A percentile compares a stretch with the other conserved stretches of the same genome.
Conservation (phyloP, 2,113 vertebrate species). For the Tympanuchus pallidicinctus region DNA sequence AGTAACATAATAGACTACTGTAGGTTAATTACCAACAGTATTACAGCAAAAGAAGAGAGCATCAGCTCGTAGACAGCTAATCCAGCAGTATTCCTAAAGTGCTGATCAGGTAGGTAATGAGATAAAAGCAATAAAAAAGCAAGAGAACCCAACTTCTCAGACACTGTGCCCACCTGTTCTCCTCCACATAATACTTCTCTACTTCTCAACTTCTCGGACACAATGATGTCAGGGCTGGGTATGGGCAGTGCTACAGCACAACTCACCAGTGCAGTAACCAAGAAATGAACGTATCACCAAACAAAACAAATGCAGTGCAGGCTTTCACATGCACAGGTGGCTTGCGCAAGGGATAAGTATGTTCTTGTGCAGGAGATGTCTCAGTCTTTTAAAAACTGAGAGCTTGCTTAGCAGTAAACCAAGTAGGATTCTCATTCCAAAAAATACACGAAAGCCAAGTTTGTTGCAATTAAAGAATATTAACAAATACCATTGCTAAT, state of each 20-base stretch:
- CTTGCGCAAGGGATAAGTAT: neutral
- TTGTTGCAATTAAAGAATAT: neutral
- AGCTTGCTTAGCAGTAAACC: neutral
- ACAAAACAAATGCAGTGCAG: neutral
- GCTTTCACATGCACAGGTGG: neutral
- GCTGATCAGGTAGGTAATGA: neutral
- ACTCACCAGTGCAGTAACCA: neutral
- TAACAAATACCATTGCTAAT: neutral
- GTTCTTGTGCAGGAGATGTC: neutral
- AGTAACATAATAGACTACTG: neutral
- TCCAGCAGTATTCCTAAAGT: neutral
- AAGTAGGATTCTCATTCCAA: neutral
- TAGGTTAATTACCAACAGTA: slow-evolving; percentile 17
- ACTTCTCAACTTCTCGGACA: neutral
- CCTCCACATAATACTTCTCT: neutral
- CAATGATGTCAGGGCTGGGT: neutral
- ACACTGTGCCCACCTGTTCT: neutral
- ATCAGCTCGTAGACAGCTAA: neutral
- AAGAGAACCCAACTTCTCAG: neutral
- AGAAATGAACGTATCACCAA: neutral
- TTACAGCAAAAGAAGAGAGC: neutral
- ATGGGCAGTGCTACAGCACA: neutral
- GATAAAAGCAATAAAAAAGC: neutral
- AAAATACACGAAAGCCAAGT: neutral
- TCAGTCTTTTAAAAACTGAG: neutral